Evolutionary conservation across 2,888 invertebrate species (phyloP).

Genomic region (Drosophila lacicola): DNA sequence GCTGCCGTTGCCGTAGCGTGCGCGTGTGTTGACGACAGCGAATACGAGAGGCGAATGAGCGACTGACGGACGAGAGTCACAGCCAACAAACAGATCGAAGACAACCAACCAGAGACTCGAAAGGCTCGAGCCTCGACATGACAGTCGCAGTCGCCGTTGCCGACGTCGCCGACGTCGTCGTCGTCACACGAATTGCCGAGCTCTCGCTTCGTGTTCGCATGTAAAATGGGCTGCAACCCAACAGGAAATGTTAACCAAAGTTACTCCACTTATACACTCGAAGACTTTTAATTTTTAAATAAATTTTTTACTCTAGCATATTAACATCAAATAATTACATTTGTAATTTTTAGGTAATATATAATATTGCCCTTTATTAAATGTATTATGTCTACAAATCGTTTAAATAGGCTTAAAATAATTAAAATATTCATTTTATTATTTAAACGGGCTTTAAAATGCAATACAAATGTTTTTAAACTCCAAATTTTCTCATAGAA

Average conservation of each 20-base stretch:
- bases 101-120: conserved; percentile 59
- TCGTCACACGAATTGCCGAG: conserved; percentile 33
- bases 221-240: conserved; percentile 18
- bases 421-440: no score
- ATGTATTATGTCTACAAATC: no score
- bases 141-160: conserved; percentile 34
- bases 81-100: conserved; percentile 55
- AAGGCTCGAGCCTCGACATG: conserved; percentile 53
- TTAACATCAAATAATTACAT: no score
- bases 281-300: neutral
- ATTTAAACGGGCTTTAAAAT: no score
- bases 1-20: conserved; percentile 48
- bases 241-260: conserved; percentile 15
- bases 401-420: no score
- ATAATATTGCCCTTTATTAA: no score
- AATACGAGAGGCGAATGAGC: conserved; percentile 78
- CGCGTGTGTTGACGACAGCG: conserved; percentile 79
- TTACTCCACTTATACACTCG: neutral
- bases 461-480: neutral
- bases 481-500: neutral
- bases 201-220: conserved; percentile 34
- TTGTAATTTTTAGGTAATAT: no score
- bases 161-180: conserved; percentile 23
- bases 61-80: conserved; percentile 61
- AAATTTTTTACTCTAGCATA: no score